Percentiles rank a stretch among this genome's conserved stretches.
These are phyloP conservation scores for Coracias cyanogaster DNA, from an alignment of 2,797 vertebrate species.

Conservation along the genomic window DNA sequence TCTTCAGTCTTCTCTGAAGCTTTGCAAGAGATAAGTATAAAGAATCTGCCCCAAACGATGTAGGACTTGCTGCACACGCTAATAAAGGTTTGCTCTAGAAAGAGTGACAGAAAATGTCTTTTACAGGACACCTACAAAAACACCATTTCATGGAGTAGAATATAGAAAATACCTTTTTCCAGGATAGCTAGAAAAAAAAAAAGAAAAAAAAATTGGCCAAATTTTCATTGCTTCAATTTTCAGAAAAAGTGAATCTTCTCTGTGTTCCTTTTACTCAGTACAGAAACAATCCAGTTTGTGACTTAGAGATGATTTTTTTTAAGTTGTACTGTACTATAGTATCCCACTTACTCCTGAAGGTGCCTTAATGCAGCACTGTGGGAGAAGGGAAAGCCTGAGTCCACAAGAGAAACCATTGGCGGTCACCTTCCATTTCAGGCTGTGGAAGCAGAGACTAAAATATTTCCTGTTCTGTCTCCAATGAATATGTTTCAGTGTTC, in stretches of 20 bases:
- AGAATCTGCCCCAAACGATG: background rate
- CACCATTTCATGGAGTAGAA: background rate
- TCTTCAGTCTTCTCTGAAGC: background rate
- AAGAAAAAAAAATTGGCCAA: background rate
- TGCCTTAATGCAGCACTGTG: background rate
- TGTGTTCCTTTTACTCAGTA: background rate
- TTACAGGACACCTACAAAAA: background rate
- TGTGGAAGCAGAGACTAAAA: conserved; percentile 9
- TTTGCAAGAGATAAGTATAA: background rate
- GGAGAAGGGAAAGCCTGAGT: conserved; percentile 16
- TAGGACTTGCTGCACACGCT: background rate
- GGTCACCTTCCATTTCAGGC: conserved; percentile 32
- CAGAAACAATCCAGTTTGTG: background rate
- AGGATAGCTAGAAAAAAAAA: background rate
- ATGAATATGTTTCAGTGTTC: conserved; percentile 55
- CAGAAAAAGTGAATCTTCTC: background rate
- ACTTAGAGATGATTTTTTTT: background rate
- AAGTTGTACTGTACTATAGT: background rate
- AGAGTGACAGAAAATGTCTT: background rate
- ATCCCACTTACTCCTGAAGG: background rate
- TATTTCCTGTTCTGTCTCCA: conserved; percentile 43
- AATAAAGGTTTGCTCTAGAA: background rate
- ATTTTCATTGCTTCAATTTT: background rate
- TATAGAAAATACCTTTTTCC: background rate
- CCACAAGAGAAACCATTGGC: background rate